These are phyloP conservation scores for Gallinago media DNA, from an alignment of 2,113 vertebrate genomes.

Conservation along the genomic window DNA sequence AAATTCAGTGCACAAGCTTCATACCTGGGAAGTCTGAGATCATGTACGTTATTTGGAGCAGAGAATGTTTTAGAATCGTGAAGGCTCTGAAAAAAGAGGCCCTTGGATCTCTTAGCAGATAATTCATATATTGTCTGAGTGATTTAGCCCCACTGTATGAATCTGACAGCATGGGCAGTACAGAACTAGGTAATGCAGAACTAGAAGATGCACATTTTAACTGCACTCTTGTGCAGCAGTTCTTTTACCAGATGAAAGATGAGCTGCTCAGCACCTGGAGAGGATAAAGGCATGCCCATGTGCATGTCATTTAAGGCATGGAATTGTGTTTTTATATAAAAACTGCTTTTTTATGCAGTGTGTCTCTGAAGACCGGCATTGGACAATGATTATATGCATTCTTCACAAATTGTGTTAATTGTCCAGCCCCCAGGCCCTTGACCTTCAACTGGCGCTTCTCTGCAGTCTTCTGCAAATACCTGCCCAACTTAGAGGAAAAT, in stretches of 20 bases:
- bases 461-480: not conserved
- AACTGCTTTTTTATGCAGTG: not conserved
- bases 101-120: not conserved
- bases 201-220: not conserved
- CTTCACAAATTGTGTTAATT: not conserved
- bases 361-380: not conserved
- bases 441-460: not conserved
- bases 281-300: not conserved
- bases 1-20: not conserved
- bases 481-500: not conserved
- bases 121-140: not conserved
- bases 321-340: not conserved
- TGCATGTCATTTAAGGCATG: not conserved
- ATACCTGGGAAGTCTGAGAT: not conserved
- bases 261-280: not conserved
- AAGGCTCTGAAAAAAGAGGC: not conserved
- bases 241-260: not conserved
- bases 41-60: not conserved
- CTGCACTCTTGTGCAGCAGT: not conserved
- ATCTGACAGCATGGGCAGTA: not conserved
- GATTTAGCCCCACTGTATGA: not conserved
- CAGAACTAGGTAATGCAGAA: not conserved
- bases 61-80: not conserved
- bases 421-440: not conserved
- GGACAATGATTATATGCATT: not conserved